Conservation (phyloP, 2,797 vertebrate species). For the Amblyopsis hoosieri region DNA sequence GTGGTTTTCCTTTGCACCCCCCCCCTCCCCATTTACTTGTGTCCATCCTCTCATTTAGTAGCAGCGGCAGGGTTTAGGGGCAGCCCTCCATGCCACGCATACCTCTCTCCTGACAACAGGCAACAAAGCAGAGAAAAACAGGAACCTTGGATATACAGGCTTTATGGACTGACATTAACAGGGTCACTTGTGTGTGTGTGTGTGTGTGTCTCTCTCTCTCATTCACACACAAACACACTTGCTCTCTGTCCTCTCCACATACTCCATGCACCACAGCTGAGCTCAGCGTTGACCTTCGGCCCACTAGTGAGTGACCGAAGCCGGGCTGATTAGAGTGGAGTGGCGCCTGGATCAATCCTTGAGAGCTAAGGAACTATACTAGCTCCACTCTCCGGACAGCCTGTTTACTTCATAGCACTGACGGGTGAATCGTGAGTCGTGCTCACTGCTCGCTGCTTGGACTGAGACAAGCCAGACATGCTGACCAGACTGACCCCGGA, state of each 20-base stretch:
- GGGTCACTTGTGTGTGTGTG: constrained; percentile 19
- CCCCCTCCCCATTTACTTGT: constrained; percentile 47
- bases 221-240: neutral
- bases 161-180: constrained; percentile 63
- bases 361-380: constrained; percentile 17
- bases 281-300: constrained; percentile 28
- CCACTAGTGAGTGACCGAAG: constrained; percentile 11
- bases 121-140: constrained; percentile 59
- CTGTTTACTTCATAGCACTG: constrained; percentile 58
- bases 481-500: constrained; percentile 48
- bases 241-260: neutral
- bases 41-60: constrained; percentile 64
- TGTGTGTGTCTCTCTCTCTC: neutral
- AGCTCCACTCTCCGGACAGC: constrained; percentile 15
- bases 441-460: constrained; percentile 2
- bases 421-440: constrained; percentile 58
- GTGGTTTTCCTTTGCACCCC: constrained; percentile 69
- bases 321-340: constrained; percentile 19
- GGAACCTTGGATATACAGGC: constrained; percentile 41
- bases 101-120: constrained; percentile 73
- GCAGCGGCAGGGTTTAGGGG: constrained; percentile 56
- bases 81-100: constrained; percentile 62
- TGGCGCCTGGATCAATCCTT: constrained; percentile 37
- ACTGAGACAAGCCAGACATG: constrained; percentile 41
- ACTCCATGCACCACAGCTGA: neutral